These are phyloP conservation scores for Drosophila virilis DNA, from an alignment of 1,140 invertebrate genomes.

Conservation along the genomic window DNA sequence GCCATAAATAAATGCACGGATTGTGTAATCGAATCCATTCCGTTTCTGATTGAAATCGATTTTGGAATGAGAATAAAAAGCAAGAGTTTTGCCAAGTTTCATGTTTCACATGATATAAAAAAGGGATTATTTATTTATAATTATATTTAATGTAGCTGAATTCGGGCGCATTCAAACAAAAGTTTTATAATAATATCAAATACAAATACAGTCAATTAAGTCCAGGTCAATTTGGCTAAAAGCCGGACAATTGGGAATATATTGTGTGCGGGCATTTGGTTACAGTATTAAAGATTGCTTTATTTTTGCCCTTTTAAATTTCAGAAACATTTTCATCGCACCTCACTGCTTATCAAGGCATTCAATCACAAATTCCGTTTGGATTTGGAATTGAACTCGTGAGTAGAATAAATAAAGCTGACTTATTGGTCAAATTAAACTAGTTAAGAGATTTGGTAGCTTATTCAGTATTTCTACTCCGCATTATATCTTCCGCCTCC, in stretches of 20 bases:
- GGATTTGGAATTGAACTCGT: conserved; percentile 98
- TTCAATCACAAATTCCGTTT: conserved; percentile 98
- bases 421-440: neutral
- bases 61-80: too few species aligned
- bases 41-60: neutral
- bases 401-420: conserved; percentile 85
- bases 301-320: conserved; percentile 84
- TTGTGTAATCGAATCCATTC: neutral
- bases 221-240: neutral
- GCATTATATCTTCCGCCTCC: neutral
- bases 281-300: neutral
- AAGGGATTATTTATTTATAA: neutral
- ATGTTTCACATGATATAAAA: neutral
- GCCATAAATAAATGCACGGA: too few species aligned
- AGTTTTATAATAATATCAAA: too few species aligned
- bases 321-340: conserved; percentile 96
- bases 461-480: too few species aligned
- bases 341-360: conserved; percentile 96
- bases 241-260: too few species aligned
- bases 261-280: neutral
- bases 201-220: too few species aligned
- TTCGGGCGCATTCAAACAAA: too few species aligned
- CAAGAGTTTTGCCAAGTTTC: neutral
- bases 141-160: too few species aligned
- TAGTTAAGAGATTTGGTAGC: neutral